phyloP scores from a whole-genome alignment of 2,797 vertebrate genomes.

The Lepus oiostolus region DNA sequence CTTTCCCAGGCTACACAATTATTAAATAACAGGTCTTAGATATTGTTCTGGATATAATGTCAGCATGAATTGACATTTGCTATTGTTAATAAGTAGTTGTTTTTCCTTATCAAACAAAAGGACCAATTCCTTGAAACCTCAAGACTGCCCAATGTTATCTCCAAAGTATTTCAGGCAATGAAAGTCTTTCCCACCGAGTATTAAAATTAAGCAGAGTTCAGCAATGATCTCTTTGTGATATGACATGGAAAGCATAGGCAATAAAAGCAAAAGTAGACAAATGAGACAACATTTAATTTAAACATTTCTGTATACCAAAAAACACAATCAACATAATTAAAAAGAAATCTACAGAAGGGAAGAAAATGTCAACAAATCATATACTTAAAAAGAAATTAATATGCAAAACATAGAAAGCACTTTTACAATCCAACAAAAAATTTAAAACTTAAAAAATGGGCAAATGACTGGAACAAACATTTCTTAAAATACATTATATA shows the following conservation, averaged over 20 bases:
- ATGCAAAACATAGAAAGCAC: not conserved
- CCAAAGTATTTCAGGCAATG: constrained; percentile 27
- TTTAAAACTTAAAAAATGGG: not conserved
- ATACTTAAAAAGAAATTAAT: not conserved
- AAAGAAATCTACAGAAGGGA: not conserved
- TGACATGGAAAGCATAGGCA: constrained; percentile 1
- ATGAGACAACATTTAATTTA: not conserved
- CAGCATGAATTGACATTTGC: constrained; percentile 41
- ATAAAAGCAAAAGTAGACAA: constrained; percentile 14
- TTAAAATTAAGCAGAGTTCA: constrained; percentile 40
- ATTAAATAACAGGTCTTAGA: constrained; percentile 22
- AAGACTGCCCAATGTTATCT: constrained; percentile 15
- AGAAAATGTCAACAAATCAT: not conserved
- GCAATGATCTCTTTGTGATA: not conserved
- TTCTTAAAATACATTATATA: not conserved
- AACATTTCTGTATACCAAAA: constrained; percentile 7
- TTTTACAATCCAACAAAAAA: constrained; percentile 10
- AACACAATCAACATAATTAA: not conserved
- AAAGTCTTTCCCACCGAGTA: not conserved
- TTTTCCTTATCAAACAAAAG: constrained; percentile 56
- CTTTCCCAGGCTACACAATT: constrained; percentile 5
- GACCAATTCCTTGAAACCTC: not conserved
- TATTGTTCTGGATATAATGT: constrained; percentile 41
- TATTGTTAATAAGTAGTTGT: not conserved
- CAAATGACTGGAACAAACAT: not conserved